Conservation (phyloP, 2,797 vertebrate genomes). For the Gymnothorax javanicus region DNA sequence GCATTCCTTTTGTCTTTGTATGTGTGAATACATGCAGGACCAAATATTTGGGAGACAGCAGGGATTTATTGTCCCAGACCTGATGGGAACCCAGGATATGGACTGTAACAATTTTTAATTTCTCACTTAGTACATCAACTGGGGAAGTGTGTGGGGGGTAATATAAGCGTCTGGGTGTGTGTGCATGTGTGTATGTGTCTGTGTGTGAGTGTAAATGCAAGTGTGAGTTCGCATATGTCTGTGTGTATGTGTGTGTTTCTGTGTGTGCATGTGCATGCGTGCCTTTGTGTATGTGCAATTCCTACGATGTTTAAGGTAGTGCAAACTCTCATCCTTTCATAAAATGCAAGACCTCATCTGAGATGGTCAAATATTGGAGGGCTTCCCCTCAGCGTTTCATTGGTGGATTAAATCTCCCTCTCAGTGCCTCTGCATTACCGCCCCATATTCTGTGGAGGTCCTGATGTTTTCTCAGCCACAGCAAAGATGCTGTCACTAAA, state of each 20-base stretch:
- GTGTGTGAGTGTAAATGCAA: neutral
- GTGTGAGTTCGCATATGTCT: neutral
- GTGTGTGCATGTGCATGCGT: neutral
- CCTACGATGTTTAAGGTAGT: neutral
- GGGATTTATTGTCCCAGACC: too few species aligned
- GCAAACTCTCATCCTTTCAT: neutral
- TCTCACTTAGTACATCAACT: too few species aligned
- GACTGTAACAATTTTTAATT: too few species aligned
- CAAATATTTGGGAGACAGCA: too few species aligned
- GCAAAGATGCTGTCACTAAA: neutral
- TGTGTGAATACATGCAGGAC: neutral
- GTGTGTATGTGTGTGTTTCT: neutral
- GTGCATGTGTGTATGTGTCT: neutral
- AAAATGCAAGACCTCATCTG: neutral
- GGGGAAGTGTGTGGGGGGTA: neutral
- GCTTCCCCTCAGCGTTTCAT: neutral
- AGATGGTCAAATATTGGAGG: neutral
- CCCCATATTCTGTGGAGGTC: neutral
- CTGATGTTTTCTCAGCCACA: neutral
- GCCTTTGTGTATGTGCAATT: neutral
- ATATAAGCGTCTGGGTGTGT: neutral
- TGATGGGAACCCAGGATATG: too few species aligned
- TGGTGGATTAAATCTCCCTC: neutral
- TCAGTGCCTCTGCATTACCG: neutral
- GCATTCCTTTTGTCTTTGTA: neutral